A percentile compares a stretch with the other conserved stretches of the same genome.
Evolutionary conservation across 1,140 invertebrate genomes (phyloP).

Genomic region (Drosophila virilis): DNA sequence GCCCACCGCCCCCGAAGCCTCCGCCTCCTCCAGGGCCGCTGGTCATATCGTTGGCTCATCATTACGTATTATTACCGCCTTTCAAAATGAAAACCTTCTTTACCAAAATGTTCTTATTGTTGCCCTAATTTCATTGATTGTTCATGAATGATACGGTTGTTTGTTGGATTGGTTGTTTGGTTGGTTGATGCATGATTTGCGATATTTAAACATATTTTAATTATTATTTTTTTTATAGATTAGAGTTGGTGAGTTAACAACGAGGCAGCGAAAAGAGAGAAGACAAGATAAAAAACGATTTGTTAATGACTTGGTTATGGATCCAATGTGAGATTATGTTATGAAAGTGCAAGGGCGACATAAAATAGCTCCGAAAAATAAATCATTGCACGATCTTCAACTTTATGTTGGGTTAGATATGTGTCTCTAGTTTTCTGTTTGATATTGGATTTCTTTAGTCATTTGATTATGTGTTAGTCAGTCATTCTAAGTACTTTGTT

Average conservation of each 20-base stretch:
- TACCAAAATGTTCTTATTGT: constrained; percentile 84
- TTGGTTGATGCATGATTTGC: constrained; percentile 46
- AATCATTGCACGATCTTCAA: no score
- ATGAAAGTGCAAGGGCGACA: constrained; percentile 7
- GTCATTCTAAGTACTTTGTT: no score
- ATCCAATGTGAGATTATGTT: constrained; percentile 21
- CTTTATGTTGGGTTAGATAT: no score
- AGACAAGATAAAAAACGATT: constrained; percentile 79
- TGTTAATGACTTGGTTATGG: constrained; percentile 72
- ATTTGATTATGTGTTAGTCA: no score
- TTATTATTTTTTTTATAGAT: constrained; percentile 27
- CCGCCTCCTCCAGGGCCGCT: constrained; percentile 80
- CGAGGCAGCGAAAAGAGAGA: constrained; percentile 74
- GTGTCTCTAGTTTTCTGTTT: no score
- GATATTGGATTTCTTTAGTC: no score
- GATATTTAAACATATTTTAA: constrained; percentile 40
- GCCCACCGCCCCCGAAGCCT: constrained; percentile 60
- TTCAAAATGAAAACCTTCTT: constrained; percentile 85
- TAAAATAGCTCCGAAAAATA: constrained; percentile 4
- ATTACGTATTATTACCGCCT: constrained; percentile 84
- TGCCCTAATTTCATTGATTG: constrained; percentile 64
- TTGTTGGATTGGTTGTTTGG: constrained; percentile 32
- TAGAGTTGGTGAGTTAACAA: constrained; percentile 56
- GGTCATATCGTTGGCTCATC: constrained; percentile 84
- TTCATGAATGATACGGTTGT: constrained; percentile 22